Base-by-base conservation (phyloP, 2,888 invertebrate genomes). In the Desoria tigrina region DNA sequence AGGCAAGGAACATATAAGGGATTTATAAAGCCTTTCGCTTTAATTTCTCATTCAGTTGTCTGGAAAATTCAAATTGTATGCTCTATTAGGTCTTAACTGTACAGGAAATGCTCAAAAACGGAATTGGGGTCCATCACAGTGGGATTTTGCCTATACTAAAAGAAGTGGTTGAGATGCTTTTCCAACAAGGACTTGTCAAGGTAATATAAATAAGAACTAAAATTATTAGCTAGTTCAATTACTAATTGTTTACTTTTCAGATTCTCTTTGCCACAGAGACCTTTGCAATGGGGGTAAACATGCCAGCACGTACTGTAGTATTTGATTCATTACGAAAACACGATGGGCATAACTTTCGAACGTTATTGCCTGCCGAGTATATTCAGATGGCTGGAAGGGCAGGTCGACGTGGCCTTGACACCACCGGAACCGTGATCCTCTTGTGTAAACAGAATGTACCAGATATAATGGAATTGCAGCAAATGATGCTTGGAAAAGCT, bases 201-300 rank as follows among this genome's bases (percentile, higher is more conserved):
- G 87, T 87, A 81, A 77, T 58, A n/a, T n/a, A 78, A 77, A 80
- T 79, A 74, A n/a, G 9, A 27, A 45, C 26, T 50, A 24, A 42
- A 7, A 11, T 32, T 28, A 2, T 27, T 1, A 18, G 11, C 1
- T 23, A 39, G 2, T 53, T n/a, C 23, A 26, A 16, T 53, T 37
- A 14, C 14, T n/a, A 32, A 24, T 26, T 18, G 18, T 27, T 63
- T 49, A 42, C 42, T 83, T 84, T 85, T 1, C 83, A 93, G 88
- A 84, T 98, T 55, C 82, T 99, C 4, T 98, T 99, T 82, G 98
- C 99, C 0, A 99, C 99, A 0, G 99, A 99, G 83, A 99, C 99
- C 0, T 99, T 99, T 81, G 97, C 99, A 0, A 98, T 99, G 96
- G 99, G 99, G 0, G 95, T 99, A 1, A 99, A 99, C 81, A 99